Evolutionary conservation across 2,797 vertebrate genomes (phyloP), one percentile per base, ranked within the genome.

Genomic region (Hemitrygon akajei): DNA sequence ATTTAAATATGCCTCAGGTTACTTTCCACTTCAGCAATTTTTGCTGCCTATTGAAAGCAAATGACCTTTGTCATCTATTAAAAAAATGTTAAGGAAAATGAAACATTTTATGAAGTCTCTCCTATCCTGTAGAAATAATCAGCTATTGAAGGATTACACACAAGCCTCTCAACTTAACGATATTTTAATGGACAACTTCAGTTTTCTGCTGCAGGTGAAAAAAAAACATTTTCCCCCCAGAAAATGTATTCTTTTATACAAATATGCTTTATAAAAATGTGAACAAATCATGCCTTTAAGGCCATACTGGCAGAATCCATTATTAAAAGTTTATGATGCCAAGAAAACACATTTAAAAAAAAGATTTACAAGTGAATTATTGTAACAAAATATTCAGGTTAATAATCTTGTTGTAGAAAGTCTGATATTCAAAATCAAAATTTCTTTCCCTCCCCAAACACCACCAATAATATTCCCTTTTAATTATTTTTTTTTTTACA

Each of bases 331-430:
- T 97, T 98, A 98, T 97, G 97, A 97, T 96, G 97, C 97, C 96
- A 96, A 97, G 97, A 97, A 98, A 95, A 96, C 96, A 95, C 93
- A 95, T 98, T 97, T 97, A 97, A 98, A 97, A 97, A 98, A 98
- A 98, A 97, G 98, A 98, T 98, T 98, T 99, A 98, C 98, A 99
- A 99, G 98, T 98, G 98, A 98, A 98, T 98, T 98, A 98, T 98
- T 98, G 98, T 98, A 98, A 98, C 97, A 98, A 99, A 99, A 97
- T 97, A 96, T 97, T 94, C 96, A 97, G 97, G 95, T 96, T 96
- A 93, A 96, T 96, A 94, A 95, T 95, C 73, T 93, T 93, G 91
- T 93, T 76, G 91, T 93, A 93, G 91, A 93, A 93, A 93, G 91
- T 93, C 91, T 93, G 91, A 93, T 93, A 93, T 93, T 93, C 91